Evolutionary conservation across 2,888 invertebrate genomes (phyloP).

Genomic region (Ctenicera cuprea): DNA sequence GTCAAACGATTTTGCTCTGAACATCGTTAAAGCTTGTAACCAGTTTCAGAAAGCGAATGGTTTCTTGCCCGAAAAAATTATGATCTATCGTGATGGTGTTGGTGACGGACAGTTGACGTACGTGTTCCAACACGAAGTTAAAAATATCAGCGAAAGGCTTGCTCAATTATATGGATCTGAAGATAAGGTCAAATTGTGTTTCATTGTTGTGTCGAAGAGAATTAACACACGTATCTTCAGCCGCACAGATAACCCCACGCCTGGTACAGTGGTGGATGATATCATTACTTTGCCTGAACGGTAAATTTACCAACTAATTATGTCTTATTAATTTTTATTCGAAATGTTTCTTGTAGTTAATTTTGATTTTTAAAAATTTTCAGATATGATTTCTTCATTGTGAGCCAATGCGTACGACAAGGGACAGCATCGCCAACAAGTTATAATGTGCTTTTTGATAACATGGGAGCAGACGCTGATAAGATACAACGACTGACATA

Average conservation of each 20-base stretch:
- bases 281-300: conserved; percentile 79
- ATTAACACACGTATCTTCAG: conserved; percentile 87
- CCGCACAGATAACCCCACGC: conserved; percentile 80
- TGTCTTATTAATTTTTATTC: no score
- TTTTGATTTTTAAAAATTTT: conserved; percentile 61
- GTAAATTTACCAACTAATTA: no score
- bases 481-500: conserved; percentile 88
- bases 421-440: conserved; percentile 95
- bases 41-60: conserved; percentile 73
- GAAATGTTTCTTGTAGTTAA: no score
- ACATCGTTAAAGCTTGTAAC: conserved; percentile 75
- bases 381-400: conserved; percentile 93
- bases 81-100: conserved; percentile 95
- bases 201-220: conserved; percentile 92
- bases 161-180: conserved; percentile 71
- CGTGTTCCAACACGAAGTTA: conserved; percentile 86
- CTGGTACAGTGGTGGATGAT: conserved; percentile 83
- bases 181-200: conserved; percentile 76
- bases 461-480: conserved; percentile 81
- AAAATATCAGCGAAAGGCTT: conserved; percentile 75
- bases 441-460: conserved; percentile 90
- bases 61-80: conserved; percentile 80
- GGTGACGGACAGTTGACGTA: conserved; percentile 92
- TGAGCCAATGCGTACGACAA: conserved; percentile 90
- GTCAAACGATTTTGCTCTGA: conserved; percentile 81